phyloP scores from a whole-genome alignment of 2,888 invertebrate species.

The Rhodophaea formosa region DNA sequence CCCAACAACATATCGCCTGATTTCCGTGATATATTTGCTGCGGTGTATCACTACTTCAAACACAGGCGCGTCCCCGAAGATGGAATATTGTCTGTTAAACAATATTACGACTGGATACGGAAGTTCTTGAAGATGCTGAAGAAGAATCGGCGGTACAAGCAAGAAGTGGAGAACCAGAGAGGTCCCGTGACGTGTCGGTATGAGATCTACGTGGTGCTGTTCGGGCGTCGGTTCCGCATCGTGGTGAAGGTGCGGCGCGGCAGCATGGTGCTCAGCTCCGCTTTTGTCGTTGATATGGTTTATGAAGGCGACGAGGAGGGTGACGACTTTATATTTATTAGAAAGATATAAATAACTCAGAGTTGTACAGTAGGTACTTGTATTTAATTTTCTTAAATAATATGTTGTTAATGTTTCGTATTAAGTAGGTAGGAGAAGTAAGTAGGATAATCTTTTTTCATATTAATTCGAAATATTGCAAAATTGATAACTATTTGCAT shows the following conservation, averaged over 20 bases:
- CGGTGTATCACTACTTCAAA: constrained; percentile 15
- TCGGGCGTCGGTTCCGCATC: constrained; percentile 8
- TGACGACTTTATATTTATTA: constrained; percentile 14
- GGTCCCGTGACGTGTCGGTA: constrained; percentile 10
- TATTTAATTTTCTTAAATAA: background rate
- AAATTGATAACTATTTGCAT: no score
- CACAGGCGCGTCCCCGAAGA: constrained; percentile 7
- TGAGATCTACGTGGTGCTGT: background rate
- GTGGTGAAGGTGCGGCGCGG: constrained; percentile 3
- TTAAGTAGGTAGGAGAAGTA: no score
- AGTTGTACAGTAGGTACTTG: background rate
- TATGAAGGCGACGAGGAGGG: constrained; percentile 3
- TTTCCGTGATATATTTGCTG: constrained; percentile 10
- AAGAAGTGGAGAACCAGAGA: constrained; percentile 4
- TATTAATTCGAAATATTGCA: no score
- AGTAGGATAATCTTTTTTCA: no score
- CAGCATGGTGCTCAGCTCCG: background rate
- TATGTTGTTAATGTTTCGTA: background rate
- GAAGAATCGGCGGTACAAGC: background rate
- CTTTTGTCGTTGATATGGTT: background rate
- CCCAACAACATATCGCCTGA: constrained; percentile 8
- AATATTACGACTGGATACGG: constrained; percentile 11
- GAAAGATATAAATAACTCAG: background rate
- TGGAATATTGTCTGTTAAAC: background rate
- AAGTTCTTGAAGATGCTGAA: background rate